Conservation (phyloP, 2,113 vertebrate genomes). For the Notothenia coriiceps region DNA sequence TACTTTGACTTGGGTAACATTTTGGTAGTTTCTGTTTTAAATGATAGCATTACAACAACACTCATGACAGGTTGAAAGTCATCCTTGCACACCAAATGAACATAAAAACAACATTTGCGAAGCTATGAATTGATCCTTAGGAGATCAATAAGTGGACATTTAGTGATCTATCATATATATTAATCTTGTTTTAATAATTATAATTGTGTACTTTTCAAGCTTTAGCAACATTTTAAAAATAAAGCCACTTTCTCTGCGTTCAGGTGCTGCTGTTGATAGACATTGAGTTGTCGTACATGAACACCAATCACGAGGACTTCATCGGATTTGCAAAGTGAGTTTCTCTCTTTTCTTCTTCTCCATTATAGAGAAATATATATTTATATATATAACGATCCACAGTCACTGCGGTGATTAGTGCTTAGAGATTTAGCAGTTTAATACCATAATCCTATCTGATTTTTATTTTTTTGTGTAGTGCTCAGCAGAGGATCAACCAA, state of each 20-base stretch:
- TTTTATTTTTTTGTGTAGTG: conserved; percentile 80
- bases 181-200: too few species aligned
- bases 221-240: too few species aligned
- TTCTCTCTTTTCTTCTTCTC: not conserved
- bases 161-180: too few species aligned
- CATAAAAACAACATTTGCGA: not conserved
- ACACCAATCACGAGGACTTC: conserved; percentile 99
- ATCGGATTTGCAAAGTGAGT: conserved; percentile 99
- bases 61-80: not conserved
- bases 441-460: conserved; percentile 4
- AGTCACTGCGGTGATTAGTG: not conserved
- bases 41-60: not conserved
- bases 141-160: not conserved
- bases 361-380: not conserved
- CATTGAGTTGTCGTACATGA: conserved; percentile 98
- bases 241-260: not conserved
- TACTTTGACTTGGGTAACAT: not conserved
- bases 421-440: not conserved
- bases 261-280: conserved; percentile 98
- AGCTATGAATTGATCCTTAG: not conserved
- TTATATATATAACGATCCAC: not conserved
- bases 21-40: not conserved
- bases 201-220: too few species aligned
- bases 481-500: conserved; percentile 97
- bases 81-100: not conserved